Conservation (phyloP, 35 echinoderm and acorn worm genomes). For the Stichopus chloronotus region DNA sequence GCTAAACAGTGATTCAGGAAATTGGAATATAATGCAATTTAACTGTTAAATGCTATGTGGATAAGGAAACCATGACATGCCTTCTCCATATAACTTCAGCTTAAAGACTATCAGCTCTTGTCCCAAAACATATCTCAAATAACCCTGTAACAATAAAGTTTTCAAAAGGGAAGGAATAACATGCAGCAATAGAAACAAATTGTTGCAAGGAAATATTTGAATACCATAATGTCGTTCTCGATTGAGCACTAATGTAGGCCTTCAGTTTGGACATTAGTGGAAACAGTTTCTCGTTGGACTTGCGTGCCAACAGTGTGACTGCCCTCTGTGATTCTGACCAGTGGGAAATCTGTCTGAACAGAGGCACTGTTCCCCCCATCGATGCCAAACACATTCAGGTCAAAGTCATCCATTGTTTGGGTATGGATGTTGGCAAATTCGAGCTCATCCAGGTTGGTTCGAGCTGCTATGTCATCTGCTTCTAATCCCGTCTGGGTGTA, state of each 20-base stretch:
- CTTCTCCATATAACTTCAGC: too few species aligned
- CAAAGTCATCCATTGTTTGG: constrained; percentile 55
- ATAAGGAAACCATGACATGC: too few species aligned
- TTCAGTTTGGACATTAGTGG: constrained; percentile 35
- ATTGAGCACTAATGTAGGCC: background rate
- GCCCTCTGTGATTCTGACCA: background rate
- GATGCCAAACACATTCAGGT: constrained; percentile 42
- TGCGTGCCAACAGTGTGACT: constrained; percentile 33
- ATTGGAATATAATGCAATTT: too few species aligned
- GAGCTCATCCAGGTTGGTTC: constrained; percentile 29
- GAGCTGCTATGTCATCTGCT: background rate
- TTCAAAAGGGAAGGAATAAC: too few species aligned
- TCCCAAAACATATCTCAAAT: too few species aligned
- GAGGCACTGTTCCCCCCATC: constrained; percentile 33
- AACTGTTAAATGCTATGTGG: too few species aligned
- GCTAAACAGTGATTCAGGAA: too few species aligned
- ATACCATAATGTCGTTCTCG: too few species aligned
- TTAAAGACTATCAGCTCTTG: too few species aligned
- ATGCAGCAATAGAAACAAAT: too few species aligned
- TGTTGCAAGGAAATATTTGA: too few species aligned
- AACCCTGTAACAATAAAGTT: too few species aligned
- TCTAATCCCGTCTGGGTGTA: constrained; percentile 56
- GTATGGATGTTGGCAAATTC: constrained; percentile 43
- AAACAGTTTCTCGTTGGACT: constrained; percentile 10
- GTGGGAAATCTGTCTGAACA: constrained; percentile 50